Conservation (phyloP, 1,140 invertebrate species). For the Liolophura sinensis region DNA sequence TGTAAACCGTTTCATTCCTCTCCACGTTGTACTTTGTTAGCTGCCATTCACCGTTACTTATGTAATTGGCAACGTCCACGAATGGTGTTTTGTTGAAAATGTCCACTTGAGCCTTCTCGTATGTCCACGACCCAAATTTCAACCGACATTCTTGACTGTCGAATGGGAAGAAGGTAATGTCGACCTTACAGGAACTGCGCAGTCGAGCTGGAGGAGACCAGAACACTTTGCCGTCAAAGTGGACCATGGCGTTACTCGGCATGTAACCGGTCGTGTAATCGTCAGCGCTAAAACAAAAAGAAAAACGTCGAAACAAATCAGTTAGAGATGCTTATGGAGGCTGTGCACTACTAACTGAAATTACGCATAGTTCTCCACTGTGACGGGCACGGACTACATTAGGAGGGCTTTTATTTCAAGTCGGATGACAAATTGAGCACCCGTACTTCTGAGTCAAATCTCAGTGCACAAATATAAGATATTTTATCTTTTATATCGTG, state of each 20-base stretch:
- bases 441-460: too few species aligned
- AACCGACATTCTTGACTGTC: constrained; percentile 44
- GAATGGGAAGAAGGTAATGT: constrained; percentile 63
- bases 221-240: constrained; percentile 40
- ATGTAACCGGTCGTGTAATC: constrained; percentile 66
- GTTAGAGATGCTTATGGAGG: too few species aligned
- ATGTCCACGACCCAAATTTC: constrained; percentile 62
- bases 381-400: too few species aligned
- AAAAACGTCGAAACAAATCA: too few species aligned
- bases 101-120: constrained; percentile 80
- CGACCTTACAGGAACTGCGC: constrained; percentile 87
- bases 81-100: constrained; percentile 52
- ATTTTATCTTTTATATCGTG: too few species aligned
- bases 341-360: too few species aligned
- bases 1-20: constrained; percentile 40
- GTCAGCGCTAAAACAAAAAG: constrained; percentile 59
- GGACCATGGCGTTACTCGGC: constrained; percentile 63
- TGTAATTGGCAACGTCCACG: constrained; percentile 39
- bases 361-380: too few species aligned
- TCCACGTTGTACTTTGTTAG: constrained; percentile 33
- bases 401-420: too few species aligned
- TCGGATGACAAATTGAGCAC: too few species aligned
- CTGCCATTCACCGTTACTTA: constrained; percentile 49
- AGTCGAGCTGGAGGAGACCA: constrained; percentile 47
- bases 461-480: too few species aligned